phyloP scores from a whole-genome alignment of 2,113 vertebrate species.

The Semicossyphus pulcher region DNA sequence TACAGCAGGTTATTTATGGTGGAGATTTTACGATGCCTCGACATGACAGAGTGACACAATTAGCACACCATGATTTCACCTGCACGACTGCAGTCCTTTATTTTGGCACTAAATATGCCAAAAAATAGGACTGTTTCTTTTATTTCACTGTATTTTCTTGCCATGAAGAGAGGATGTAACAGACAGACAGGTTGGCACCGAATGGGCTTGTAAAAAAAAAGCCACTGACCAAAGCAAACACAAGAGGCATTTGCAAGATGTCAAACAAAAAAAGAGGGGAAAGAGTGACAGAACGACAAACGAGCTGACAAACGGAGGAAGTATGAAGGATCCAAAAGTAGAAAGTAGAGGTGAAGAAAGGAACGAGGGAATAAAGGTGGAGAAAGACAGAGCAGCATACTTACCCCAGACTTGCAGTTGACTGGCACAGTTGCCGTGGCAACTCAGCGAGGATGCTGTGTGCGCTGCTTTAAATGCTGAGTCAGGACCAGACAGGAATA shows the following conservation, averaged over 20 bases:
- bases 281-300: background rate
- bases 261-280: background rate
- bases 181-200: background rate
- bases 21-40: conserved; percentile 4
- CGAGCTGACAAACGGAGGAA: background rate
- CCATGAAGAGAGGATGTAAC: background rate
- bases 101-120: background rate
- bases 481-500: conserved; percentile 32
- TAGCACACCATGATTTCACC: background rate
- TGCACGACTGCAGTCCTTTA: background rate
- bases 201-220: conserved; percentile 8
- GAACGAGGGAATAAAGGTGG: background rate
- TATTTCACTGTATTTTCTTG: background rate
- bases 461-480: conserved; percentile 44
- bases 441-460: conserved; percentile 73
- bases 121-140: background rate
- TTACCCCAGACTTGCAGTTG: conserved; percentile 71
- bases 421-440: conserved; percentile 70
- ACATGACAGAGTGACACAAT: background rate
- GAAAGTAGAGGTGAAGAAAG: background rate
- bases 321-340: background rate
- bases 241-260: background rate
- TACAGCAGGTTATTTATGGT: conserved; percentile 4
- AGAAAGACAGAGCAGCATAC: conserved; percentile 37
- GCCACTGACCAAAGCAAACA: background rate